phyloP scores from a whole-genome alignment of 2,888 invertebrate species.

The Melipona bicolor region DNA sequence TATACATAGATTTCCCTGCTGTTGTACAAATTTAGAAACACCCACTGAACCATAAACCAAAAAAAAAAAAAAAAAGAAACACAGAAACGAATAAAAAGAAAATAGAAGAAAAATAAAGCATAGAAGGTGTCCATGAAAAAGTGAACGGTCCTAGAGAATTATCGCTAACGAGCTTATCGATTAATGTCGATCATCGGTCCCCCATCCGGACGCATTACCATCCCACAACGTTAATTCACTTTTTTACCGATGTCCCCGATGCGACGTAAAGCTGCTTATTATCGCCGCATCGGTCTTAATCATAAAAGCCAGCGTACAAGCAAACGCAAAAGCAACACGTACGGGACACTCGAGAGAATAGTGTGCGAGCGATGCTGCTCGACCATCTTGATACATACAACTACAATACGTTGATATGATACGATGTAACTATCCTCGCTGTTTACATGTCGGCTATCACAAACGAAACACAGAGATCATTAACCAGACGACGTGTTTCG shows the following conservation, averaged over 20 bases:
- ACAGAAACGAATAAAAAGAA: neutral
- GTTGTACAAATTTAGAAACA: neutral
- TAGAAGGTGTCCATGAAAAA: neutral
- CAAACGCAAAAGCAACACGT: constrained; percentile 20
- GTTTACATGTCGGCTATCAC: constrained; percentile 37
- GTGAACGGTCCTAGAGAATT: constrained; percentile 7
- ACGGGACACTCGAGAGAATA: constrained; percentile 18
- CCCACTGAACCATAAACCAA: neutral
- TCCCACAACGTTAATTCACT: constrained; percentile 42
- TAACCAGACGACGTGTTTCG: constrained; percentile 20
- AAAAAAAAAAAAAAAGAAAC: neutral
- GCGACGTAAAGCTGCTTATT: constrained; percentile 55
- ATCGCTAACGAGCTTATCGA: constrained; percentile 40
- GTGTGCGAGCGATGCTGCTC: constrained; percentile 2
- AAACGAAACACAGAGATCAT: constrained; percentile 20
- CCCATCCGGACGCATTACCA: constrained; percentile 34
- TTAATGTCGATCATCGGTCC: constrained; percentile 52
- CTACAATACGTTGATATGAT: constrained; percentile 27
- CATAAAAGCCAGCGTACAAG: constrained; percentile 47
- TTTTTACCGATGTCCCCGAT: constrained; percentile 31
- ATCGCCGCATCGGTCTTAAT: constrained; percentile 48
- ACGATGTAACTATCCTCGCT: constrained; percentile 35
- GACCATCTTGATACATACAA: constrained; percentile 49
- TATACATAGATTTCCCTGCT: neutral
- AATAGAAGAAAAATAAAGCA: neutral